These are phyloP conservation scores for Phytoseiulus persimilis DNA, from an alignment of 2,888 invertebrate genomes.

Conservation along the genomic window DNA sequence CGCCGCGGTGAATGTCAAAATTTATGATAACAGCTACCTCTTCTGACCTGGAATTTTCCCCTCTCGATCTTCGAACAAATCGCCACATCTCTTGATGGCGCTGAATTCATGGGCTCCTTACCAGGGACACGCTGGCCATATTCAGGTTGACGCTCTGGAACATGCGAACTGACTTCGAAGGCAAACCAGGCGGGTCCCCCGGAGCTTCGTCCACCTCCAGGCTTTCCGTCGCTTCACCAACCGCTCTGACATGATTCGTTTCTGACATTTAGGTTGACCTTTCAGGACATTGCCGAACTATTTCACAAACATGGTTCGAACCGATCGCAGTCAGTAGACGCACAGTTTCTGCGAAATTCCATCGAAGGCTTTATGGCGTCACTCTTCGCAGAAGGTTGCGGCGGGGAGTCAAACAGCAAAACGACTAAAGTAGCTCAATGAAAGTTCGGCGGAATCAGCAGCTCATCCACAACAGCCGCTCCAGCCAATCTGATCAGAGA, in stretches of 20 bases:
- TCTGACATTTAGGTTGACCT: not conserved
- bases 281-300: not conserved
- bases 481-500: not conserved
- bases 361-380: not conserved
- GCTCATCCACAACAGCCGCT: not conserved
- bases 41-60: not conserved
- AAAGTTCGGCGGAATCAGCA: not conserved
- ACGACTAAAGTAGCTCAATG: not conserved
- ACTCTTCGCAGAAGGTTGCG: not conserved
- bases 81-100: not conserved
- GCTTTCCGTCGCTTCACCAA: not conserved
- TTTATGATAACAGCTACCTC: not conserved
- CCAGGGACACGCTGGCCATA: slow-evolving; percentile 35
- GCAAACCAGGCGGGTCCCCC: not conserved
- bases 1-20: not conserved
- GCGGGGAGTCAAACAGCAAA: not conserved
- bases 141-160: slow-evolving; percentile 29
- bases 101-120: not conserved
- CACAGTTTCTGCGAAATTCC: not conserved
- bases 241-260: not conserved
- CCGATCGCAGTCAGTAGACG: not conserved
- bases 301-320: not conserved
- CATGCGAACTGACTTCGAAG: not conserved
- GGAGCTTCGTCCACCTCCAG: not conserved
- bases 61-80: not conserved